These are phyloP conservation scores for Furcula furcula DNA, from an alignment of 2,888 invertebrate species.

Conservation along the genomic window DNA sequence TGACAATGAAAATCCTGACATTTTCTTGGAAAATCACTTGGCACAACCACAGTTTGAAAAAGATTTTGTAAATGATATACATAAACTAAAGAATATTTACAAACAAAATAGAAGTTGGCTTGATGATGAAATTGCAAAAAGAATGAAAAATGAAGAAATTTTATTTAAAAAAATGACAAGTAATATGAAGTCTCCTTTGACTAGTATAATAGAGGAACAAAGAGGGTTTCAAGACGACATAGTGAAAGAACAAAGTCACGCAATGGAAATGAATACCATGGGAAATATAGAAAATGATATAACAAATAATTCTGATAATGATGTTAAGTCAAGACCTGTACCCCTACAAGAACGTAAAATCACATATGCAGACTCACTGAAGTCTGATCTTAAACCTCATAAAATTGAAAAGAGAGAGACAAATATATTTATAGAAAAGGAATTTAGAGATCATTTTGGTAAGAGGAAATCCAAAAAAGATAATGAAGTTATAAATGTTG, in stretches of 20 bases:
- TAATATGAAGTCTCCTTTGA: slow-evolving; percentile 32
- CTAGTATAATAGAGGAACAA: slow-evolving; percentile 35
- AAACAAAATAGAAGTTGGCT: slow-evolving; percentile 68
- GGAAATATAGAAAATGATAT: neutral
- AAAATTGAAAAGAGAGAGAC: slow-evolving; percentile 32
- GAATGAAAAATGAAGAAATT: slow-evolving; percentile 47
- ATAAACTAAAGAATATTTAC: slow-evolving; percentile 60
- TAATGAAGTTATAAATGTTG: slow-evolving; percentile 30
- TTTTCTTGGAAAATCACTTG: slow-evolving; percentile 31
- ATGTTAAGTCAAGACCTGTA: slow-evolving; percentile 12
- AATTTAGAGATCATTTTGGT: slow-evolving; percentile 68
- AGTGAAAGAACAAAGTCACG: slow-evolving; percentile 1
- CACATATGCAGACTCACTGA: slow-evolving; percentile 66
- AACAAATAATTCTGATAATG: slow-evolving; percentile 5
- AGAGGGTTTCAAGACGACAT: slow-evolving; percentile 27
- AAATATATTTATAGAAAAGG: slow-evolving; percentile 41
- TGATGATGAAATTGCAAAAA: slow-evolving; percentile 57
- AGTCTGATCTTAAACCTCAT: slow-evolving; percentile 32
- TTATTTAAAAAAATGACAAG: slow-evolving; percentile 36
- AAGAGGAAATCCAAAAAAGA: slow-evolving; percentile 40
- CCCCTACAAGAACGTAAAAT: slow-evolving; percentile 37
- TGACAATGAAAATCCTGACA: slow-evolving; percentile 34
- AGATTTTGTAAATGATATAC: slow-evolving; percentile 55
- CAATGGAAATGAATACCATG: no score
- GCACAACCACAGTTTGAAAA: slow-evolving; percentile 50